Evolutionary conservation across 2,113 vertebrate genomes (phyloP).

Genomic region (Fulmarus glacialis): DNA sequence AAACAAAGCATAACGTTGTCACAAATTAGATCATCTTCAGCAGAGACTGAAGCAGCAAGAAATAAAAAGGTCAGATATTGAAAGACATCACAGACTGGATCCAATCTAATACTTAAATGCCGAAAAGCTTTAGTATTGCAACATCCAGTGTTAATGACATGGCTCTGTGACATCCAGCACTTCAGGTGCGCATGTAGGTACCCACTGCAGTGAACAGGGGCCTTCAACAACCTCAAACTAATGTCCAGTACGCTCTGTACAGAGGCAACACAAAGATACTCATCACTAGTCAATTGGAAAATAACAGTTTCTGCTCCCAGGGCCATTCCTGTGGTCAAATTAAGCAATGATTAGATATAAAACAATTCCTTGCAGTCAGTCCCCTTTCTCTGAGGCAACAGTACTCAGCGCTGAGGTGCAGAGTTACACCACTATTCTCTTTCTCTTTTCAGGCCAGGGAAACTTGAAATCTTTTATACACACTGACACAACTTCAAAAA

Average conservation of each 20-base stretch:
- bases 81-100: neutral
- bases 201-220: neutral
- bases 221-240: neutral
- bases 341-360: neutral
- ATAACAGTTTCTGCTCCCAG: neutral
- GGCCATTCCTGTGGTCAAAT: neutral
- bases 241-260: neutral
- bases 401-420: neutral
- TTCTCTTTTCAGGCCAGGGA: neutral
- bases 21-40: neutral
- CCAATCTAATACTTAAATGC: neutral
- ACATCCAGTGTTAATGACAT: neutral
- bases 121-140: neutral
- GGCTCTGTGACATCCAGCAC: neutral
- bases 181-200: neutral
- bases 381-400: neutral
- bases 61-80: neutral
- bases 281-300: neutral
- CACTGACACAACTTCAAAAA: neutral
- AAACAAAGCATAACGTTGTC: neutral
- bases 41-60: neutral
- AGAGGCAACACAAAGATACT: neutral
- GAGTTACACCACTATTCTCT: neutral
- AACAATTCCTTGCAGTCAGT: neutral
- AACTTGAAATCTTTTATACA: neutral